Percentiles rank a stretch among this genome's conserved stretches.
These are phyloP conservation scores for Coronaproctus castanopsis DNA, from an alignment of 2,888 invertebrate species.

Conservation along the genomic window DNA sequence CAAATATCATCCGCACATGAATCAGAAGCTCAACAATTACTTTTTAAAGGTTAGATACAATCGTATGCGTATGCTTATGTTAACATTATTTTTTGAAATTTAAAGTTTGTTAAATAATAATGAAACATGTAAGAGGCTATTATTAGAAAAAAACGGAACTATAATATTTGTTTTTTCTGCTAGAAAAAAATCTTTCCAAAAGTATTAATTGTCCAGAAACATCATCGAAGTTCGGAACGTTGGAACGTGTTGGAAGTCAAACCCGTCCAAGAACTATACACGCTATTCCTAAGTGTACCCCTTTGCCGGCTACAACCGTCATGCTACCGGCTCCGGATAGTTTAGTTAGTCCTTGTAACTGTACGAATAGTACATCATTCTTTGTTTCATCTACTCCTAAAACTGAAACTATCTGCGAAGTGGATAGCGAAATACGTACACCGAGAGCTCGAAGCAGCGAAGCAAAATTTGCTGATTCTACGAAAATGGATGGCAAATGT, in stretches of 20 bases:
- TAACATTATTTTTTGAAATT: too few relatives aligned
- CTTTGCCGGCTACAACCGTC: slow-evolving; percentile 60
- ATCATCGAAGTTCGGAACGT: background rate
- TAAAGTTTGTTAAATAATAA: too few relatives aligned
- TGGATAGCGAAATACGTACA: background rate
- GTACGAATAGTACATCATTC: background rate
- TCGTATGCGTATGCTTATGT: too few relatives aligned
- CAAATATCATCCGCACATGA: background rate
- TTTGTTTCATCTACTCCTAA: background rate
- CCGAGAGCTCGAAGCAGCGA: background rate
- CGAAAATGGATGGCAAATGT: too few relatives aligned
- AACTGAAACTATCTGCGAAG: background rate
- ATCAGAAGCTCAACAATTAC: background rate
- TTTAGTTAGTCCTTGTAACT: slow-evolving; percentile 41
- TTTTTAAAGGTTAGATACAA: too few relatives aligned
- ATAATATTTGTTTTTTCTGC: too few relatives aligned
- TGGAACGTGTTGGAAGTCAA: background rate
- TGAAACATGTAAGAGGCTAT: too few relatives aligned
- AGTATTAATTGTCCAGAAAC: slow-evolving; percentile 12
- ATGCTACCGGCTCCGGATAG: slow-evolving; percentile 75
- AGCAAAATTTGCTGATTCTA: background rate
- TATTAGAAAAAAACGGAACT: too few relatives aligned
- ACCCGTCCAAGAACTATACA: background rate
- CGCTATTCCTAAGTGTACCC: slow-evolving; percentile 8
- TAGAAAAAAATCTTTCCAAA: slow-evolving; percentile 11